phyloP scores from a whole-genome alignment of 1,140 invertebrate species.

The Hesperophylax magnus region DNA sequence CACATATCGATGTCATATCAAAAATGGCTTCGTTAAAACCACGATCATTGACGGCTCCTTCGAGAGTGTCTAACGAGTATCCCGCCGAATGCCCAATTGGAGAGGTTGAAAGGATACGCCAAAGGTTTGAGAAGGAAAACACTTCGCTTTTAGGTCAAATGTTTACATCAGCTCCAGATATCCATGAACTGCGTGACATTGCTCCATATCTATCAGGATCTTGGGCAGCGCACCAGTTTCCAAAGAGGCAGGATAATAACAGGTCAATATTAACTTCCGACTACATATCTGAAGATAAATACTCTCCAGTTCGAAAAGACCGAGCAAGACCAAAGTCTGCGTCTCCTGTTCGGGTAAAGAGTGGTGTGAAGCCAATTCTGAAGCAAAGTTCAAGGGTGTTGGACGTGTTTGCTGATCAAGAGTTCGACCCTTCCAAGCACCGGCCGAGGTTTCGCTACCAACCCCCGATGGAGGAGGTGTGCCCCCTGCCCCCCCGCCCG shows the following conservation, averaged over 20 bases:
- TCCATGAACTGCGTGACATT: constrained; percentile 83
- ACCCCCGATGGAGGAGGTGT: constrained; percentile 68
- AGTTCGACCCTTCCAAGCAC: constrained; percentile 82
- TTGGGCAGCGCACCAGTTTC: constrained; percentile 84
- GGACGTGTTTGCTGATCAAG: constrained; percentile 77
- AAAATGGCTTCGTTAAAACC: constrained; percentile 82
- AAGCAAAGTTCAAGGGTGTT: constrained; percentile 67
- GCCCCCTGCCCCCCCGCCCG: constrained; percentile 66
- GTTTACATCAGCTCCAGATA: constrained; percentile 85
- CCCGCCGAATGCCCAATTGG: constrained; percentile 73
- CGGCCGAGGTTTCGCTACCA: constrained; percentile 83
- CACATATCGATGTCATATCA: constrained; percentile 90
- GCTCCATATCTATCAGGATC: constrained; percentile 81
- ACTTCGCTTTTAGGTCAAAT: constrained; percentile 83
- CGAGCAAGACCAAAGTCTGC: constrained; percentile 64
- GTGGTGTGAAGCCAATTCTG: constrained; percentile 69
- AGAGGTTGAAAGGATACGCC: constrained; percentile 78
- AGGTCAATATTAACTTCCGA: constrained; percentile 66
- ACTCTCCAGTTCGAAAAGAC: constrained; percentile 59
- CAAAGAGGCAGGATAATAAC: constrained; percentile 76
- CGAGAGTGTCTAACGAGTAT: constrained; percentile 63
- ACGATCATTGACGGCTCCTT: constrained; percentile 60
- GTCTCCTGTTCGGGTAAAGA: constrained; percentile 63
- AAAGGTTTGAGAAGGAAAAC: constrained; percentile 76
- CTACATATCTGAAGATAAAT: constrained; percentile 50